Base-by-base conservation (phyloP, 1,140 invertebrate genomes). In the Bacillus rossius region DNA sequence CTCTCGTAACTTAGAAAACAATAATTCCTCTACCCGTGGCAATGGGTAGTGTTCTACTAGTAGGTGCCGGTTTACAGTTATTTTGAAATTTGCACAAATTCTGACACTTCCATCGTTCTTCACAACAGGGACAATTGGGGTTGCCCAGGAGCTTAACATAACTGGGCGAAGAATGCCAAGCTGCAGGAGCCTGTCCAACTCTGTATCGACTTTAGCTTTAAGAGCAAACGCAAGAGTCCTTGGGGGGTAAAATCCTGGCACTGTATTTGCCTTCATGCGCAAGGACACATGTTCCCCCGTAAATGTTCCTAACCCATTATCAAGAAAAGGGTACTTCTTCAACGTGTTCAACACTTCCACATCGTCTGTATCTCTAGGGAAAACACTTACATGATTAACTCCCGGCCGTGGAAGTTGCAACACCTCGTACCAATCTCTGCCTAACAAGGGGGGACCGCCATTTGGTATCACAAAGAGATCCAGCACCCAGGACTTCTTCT, bases 21-120 rank as follows among this genome's bases (percentile, higher is more conserved):
- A n/a, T n/a, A n/a, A 26, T 17, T 65, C 65, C 19, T 66, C 65
- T 16, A 65, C 57, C 34, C 59, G 45, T 20, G 65, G 64, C 16
- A 66, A 42, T 8, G 65, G 65, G 45, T 61, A 65, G 20, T 50
- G 42, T 37, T 62, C 56, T n/a, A 52, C 19, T 59, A 57, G 41
- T n/a, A 67, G 34, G 29, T 40, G 40, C 23, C 51, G 58, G 55
- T 66, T 67, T 29, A 66, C 42, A 16, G 66, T 56, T 47, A 69
- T 64, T 55, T 71, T 68, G 61, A 71, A 79, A 64, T 79, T 75
- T 1, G 71, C 71, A 66, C 76, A 78, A 41, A 79, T 65, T 19
- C 77, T 22, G 20, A 72, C 61, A 2, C 61, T 63, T 8, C 72
- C 73, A 58, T 73, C 67, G 22, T 64, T 63, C 65, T 81, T 80